Conservation (phyloP, 2,797 vertebrate species). For the Neopelma chrysocephalum region DNA sequence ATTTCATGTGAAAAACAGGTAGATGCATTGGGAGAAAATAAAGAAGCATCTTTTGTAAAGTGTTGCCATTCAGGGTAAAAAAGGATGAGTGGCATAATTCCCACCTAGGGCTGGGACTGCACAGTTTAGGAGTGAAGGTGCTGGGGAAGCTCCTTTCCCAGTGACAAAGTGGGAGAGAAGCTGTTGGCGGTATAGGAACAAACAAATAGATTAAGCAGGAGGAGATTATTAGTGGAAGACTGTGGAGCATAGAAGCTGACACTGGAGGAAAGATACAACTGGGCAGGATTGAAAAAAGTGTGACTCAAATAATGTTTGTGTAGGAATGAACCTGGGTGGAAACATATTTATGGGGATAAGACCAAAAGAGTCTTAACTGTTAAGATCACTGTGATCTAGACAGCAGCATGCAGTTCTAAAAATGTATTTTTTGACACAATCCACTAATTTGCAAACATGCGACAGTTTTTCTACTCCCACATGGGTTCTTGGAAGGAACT, state of each 20-base stretch:
- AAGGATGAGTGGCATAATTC: background rate
- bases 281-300: background rate
- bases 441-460: background rate
- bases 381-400: background rate
- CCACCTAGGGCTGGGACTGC: background rate
- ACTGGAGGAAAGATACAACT: background rate
- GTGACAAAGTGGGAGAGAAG: background rate
- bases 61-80: background rate
- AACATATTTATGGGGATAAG: background rate
- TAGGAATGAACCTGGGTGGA: background rate
- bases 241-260: background rate
- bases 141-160: background rate
- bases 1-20: background rate
- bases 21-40: background rate
- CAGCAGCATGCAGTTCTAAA: background rate
- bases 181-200: background rate
- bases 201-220: background rate
- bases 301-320: background rate
- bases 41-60: background rate
- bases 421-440: background rate
- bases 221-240: background rate
- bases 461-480: background rate
- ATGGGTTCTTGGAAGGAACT: background rate
- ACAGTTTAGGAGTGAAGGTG: background rate
- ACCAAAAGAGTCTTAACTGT: background rate